Evolutionary conservation across 53 echinoderm and acorn worm genomes (phyloP), one percentile per base, ranked within the genome.

Genomic region (Henricia sp.): DNA sequence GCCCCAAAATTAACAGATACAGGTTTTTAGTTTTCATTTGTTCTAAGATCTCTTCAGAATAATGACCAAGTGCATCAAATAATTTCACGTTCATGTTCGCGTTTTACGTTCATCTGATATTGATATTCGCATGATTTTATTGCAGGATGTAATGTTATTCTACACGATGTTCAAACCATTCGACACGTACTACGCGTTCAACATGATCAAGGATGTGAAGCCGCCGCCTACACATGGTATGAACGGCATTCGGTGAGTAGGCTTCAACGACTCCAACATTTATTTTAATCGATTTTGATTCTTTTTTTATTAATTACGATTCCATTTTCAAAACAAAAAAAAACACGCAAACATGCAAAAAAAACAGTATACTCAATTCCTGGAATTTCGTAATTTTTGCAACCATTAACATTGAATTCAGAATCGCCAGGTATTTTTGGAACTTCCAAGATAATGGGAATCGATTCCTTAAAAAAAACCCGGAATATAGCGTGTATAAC

Each of bases 91-190:
- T n/a, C n/a, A n/a, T n/a, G n/a, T n/a, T n/a, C n/a, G n/a, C n/a
- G n/a, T n/a, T n/a, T n/a, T n/a, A n/a, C n/a, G n/a, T n/a, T 29
- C 65, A 35, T 29, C 33, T 2, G 28, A 13, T 65, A 16, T 12
- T 17, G 28, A 29, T 19, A 35, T 34, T 65, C 16, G 13, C 17
- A 32, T 1, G 67, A 77, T 71, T 86, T 54, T 62, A 48, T 32
- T 24, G 32, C 73, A 93, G 96, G 88, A 75, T 90, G 84, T 84
- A 3, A 70, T 51, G n/a, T 93, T 65, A 46, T 82, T 93, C 4
- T 96, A 70, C 62, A 72, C 89, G 10, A 83, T 91, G 83, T 93
- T 96, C 85, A 96, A 96, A 83, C 32, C 50, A 19, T 96, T 89
- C 39, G 96, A 96, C 36, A 73, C 89, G 0, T 72, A 67, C 30